Evolutionary conservation across 2,797 vertebrate species (phyloP).

Genomic region (Balearica regulorum): DNA sequence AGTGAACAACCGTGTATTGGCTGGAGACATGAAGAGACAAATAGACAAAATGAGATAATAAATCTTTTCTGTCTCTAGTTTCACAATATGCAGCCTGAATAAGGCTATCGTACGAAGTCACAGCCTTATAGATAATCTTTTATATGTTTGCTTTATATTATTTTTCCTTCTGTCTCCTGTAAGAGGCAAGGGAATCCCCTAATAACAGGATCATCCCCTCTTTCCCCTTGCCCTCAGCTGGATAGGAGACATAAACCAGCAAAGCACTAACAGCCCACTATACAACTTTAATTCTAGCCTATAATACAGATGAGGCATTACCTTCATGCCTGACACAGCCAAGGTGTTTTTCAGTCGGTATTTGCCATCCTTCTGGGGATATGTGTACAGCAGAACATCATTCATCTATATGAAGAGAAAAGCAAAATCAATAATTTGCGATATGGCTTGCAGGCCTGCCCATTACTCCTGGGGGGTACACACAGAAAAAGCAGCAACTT

Average conservation of each 20-base stretch:
- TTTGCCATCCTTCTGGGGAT: slow-evolving; percentile 94
- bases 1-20: background rate
- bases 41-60: background rate
- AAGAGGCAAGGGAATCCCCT: background rate
- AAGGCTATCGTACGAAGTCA: background rate
- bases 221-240: background rate
- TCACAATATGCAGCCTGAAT: background rate
- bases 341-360: slow-evolving; percentile 90
- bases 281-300: background rate
- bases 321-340: slow-evolving; percentile 86
- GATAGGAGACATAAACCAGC: background rate
- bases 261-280: background rate
- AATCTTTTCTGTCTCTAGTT: background rate
- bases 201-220: background rate
- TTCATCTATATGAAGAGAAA: slow-evolving; percentile 84
- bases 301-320: slow-evolving; percentile 48
- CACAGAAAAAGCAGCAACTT: background rate
- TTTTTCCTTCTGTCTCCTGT: background rate
- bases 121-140: background rate
- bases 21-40: background rate
- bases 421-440: slow-evolving; percentile 24
- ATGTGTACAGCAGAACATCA: slow-evolving; percentile 93
- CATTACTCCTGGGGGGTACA: background rate
- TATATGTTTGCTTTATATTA: background rate
- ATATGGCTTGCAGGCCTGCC: background rate